phyloP scores from a whole-genome alignment of 2,113 vertebrate genomes.

The Pimephales promelas region DNA sequence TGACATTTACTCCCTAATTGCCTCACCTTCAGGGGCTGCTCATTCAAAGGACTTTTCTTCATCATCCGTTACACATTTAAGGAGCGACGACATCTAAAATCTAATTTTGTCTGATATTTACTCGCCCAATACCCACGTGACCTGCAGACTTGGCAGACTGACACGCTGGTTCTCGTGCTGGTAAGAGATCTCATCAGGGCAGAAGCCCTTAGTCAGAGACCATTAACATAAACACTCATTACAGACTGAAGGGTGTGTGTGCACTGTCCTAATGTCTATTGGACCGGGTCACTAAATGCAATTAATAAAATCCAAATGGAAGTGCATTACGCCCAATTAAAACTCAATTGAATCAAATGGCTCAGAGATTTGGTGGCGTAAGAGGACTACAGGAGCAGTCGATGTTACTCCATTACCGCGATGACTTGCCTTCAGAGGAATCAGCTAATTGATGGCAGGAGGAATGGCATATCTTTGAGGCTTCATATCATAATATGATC shows the following conservation, averaged over 20 bases:
- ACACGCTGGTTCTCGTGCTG: conserved; percentile 32
- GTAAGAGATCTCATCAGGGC: conserved; percentile 62
- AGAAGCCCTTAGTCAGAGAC: conserved; percentile 63
- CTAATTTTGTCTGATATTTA: conserved; percentile 54
- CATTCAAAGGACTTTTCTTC: conserved; percentile 54
- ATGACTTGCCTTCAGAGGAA: conserved; percentile 51
- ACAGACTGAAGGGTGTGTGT: conserved; percentile 58
- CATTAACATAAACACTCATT: conserved; percentile 67
- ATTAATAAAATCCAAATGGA: conserved; percentile 72
- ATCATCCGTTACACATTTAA: conserved; percentile 38
- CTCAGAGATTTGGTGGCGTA: conserved; percentile 55
- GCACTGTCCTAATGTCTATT: conserved; percentile 58
- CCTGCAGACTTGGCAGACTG: not conserved
- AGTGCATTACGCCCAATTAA: conserved; percentile 76
- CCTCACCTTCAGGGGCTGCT: not conserved
- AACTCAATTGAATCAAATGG: conserved; percentile 67
- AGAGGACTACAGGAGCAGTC: conserved; percentile 42
- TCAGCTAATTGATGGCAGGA: conserved; percentile 33
- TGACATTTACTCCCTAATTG: conserved; percentile 68
- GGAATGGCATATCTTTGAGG: not conserved
- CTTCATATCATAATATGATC: conserved; percentile 14
- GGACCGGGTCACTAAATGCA: conserved; percentile 63
- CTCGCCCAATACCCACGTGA: conserved; percentile 40
- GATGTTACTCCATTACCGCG: conserved; percentile 64
- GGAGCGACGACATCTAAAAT: conserved; percentile 53